Base-by-base conservation (phyloP, 1,140 invertebrate genomes). In the Scaptomyza graminum region DNA sequence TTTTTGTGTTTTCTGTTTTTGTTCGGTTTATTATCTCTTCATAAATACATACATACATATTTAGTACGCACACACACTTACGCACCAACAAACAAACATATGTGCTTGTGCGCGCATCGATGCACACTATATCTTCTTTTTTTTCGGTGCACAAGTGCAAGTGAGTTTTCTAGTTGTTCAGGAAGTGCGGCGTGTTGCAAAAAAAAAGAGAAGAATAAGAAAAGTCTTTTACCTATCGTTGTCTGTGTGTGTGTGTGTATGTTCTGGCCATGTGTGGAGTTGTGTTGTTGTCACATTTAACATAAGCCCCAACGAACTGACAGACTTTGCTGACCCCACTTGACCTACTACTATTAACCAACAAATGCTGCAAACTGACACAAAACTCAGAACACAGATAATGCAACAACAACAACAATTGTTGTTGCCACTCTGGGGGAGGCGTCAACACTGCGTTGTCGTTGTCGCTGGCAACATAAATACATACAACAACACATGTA, bases 371-470 rank as follows among this genome's bases (percentile, higher is more conserved):
- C 18, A 15, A 41, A 9, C 18, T 22, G 18, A 22, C 28, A 54
- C 18, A 54, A 15, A 25, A n/a, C n/a, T n/a, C 61, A 46, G 41
- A 41, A n/a, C 37, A 8, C 22, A 59, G 25, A n/a, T 41, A 31
- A 16, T 7, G 13, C 56, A 47, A 47, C 41, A 13, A 22, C 1
- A 59, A n/a, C n/a, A n/a, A n/a, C n/a, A n/a, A 28, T 39, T 34
- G 51, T 18, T 39, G 9, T 28, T 28, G 16, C 18, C 37, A 31
- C 41, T 43, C 61, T 55, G 50, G 39, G 61, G 61, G 61, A 64
- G 61, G 50, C 61, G 50, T 62, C 15, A 51, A 52, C 47, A 25
- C 47, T 39, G 49, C 47, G 60, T 64, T 64, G 56, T 59, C 41
- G 39, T 28, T 57, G 47, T 31, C 55, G 41, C 34, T 55, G 52